phyloP scores from a whole-genome alignment of 2,888 invertebrate genomes.

The Luperina testacea region DNA sequence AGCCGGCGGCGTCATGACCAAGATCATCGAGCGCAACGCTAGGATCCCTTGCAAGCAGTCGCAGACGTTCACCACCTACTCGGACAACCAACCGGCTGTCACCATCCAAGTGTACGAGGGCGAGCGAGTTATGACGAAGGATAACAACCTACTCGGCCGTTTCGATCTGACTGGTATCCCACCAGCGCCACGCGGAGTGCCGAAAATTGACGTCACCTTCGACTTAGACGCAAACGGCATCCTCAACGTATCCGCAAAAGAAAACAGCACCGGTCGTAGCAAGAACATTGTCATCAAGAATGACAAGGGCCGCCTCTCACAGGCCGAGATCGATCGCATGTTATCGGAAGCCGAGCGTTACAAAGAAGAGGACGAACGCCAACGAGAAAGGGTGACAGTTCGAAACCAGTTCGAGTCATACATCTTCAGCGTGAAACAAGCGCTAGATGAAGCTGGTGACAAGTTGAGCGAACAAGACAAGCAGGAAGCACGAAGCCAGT shows the following conservation, averaged over 20 bases:
- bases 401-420: conserved; percentile 94
- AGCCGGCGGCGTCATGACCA: conserved; percentile 94
- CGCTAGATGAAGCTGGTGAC: conserved; percentile 90
- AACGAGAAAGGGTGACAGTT: conserved; percentile 91
- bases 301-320: conserved; percentile 94
- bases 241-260: conserved; percentile 95
- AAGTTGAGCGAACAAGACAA: conserved; percentile 92
- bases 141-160: conserved; percentile 92
- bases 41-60: conserved; percentile 93
- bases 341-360: conserved; percentile 93
- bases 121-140: conserved; percentile 95
- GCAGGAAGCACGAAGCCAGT: conserved; percentile 86
- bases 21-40: conserved; percentile 93
- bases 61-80: conserved; percentile 94
- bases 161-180: conserved; percentile 93
- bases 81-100: conserved; percentile 95
- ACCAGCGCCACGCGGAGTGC: conserved; percentile 92
- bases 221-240: conserved; percentile 95
- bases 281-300: conserved; percentile 95
- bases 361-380: conserved; percentile 93
- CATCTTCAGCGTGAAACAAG: conserved; percentile 92
- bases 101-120: conserved; percentile 94
- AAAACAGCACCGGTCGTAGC: conserved; percentile 91
- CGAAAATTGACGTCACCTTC: conserved; percentile 93
- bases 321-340: conserved; percentile 95